Evolutionary conservation across 2,888 invertebrate genomes (phyloP).

Genomic region (Helleia helle): DNA sequence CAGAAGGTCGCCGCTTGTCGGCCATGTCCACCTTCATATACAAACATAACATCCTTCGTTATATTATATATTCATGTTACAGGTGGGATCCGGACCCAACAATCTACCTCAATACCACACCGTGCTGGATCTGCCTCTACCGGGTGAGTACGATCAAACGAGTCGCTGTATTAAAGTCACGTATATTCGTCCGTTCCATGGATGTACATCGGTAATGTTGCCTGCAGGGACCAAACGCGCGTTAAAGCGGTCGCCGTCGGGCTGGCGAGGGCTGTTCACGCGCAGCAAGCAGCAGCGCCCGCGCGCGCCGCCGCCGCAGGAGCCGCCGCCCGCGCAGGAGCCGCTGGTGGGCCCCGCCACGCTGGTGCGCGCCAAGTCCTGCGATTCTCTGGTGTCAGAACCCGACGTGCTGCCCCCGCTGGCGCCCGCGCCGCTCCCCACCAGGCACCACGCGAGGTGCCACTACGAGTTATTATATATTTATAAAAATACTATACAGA

Average conservation of each 20-base stretch:
- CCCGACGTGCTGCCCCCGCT: slow-evolving; percentile 84
- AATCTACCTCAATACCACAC: slow-evolving; percentile 93
- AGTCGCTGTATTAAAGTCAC: slow-evolving; percentile 5
- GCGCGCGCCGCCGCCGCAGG: slow-evolving; percentile 22
- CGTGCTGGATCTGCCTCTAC: slow-evolving; percentile 86
- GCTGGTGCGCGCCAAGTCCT: slow-evolving; percentile 47
- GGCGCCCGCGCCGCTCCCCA: slow-evolving; percentile 32
- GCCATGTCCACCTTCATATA: too few relatives aligned
- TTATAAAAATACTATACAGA: too few relatives aligned
- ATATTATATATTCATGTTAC: too few relatives aligned
- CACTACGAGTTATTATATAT: too few relatives aligned
- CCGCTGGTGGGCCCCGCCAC: slow-evolving; percentile 22
- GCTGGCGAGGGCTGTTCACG: slow-evolving; percentile 89
- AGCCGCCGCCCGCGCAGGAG: slow-evolving; percentile 45
- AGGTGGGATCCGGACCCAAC: slow-evolving; percentile 89
- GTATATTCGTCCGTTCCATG: background rate
- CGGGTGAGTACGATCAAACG: slow-evolving; percentile 45
- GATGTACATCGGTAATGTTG: background rate
- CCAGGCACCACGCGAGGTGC: slow-evolving; percentile 60
- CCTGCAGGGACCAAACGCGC: slow-evolving; percentile 70
- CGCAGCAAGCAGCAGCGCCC: slow-evolving; percentile 59
- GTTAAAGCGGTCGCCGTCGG: slow-evolving; percentile 79
- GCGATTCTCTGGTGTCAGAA: slow-evolving; percentile 82
- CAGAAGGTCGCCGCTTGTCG: too few relatives aligned
- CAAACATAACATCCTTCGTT: too few relatives aligned